Evolutionary conservation across 2,113 vertebrate genomes (phyloP).

Genomic region (Hiodon tergisus): DNA sequence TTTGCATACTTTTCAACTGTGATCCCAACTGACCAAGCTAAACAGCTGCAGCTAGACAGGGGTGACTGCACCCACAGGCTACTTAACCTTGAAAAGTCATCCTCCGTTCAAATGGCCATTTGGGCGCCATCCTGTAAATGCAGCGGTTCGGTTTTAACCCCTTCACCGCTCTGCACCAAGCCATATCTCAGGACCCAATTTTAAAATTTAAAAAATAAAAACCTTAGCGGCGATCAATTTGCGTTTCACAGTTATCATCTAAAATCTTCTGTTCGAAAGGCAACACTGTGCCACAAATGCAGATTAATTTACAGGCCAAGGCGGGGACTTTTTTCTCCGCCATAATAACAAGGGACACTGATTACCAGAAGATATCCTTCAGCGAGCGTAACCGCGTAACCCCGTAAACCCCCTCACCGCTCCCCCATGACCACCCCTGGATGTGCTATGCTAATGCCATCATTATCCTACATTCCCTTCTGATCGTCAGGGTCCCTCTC

Average conservation of each 20-base stretch:
- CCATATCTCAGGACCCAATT: background rate
- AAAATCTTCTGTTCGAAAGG: no score
- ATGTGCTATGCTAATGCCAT: no score
- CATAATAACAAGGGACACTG: no score
- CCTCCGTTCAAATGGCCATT: background rate
- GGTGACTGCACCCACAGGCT: background rate
- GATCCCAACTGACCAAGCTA: background rate
- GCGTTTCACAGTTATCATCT: background rate
- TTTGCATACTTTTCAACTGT: background rate
- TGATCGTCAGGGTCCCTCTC: no score
- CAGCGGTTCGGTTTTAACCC: background rate
- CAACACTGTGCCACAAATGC: background rate
- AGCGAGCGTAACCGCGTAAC: no score
- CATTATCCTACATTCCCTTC: no score
- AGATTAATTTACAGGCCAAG: background rate
- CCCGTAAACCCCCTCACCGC: no score
- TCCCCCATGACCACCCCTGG: no score
- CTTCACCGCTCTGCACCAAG: background rate
- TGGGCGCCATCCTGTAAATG: background rate
- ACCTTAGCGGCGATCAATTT: background rate
- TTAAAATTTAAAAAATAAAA: background rate
- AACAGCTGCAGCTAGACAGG: background rate
- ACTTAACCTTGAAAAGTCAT: background rate
- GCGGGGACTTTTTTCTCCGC: no score
- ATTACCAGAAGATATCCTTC: no score